Evolutionary conservation across 2,888 invertebrate genomes (phyloP), one percentile per base, ranked within the genome.

Genomic region (Archips xylosteana): DNA sequence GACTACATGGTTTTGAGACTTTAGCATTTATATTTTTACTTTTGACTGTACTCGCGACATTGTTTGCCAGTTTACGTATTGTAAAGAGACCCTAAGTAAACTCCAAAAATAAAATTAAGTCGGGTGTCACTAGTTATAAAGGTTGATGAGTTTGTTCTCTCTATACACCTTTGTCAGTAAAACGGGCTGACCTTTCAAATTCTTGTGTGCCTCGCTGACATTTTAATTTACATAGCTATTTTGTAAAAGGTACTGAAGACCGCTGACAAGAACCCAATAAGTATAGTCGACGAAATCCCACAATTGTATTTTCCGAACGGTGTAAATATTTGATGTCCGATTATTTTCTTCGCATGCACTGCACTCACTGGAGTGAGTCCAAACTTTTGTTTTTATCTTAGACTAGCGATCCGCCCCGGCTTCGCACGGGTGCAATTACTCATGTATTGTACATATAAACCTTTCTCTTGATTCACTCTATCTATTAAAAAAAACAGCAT

Each of bases 41-140:
- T n/a, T n/a, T 49, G 49, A 49, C 49, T 49, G n/a, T n/a, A 49
- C 49, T 76, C 72, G 71, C 69, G 65, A 73, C 74, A 76, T 78
- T 80, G 78, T 78, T 80, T 80, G 77, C 76, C 76, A 77, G 75
- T 80, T 77, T 76, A 76, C 74, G 75, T 71, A 78, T 71, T 75
- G 76, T 76, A 78, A 77, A 75, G 74, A 47, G 63, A 69, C 12
- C 75, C 75, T 77, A 76, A 75, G 72, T 70, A 77, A 76, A 79
- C 77, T 62, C 34, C 15, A 45, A 63, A 70, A 72, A 75, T 71
- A 70, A 75, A 74, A 71, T 74, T 45, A 60, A 69, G 51, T 60
- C 59, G 32, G 60, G 57, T 69, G 51, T 34, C 34, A 68, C 47
- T 68, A 49, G 54, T 60, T 34, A 59, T 60, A 73, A 64, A 57